phyloP scores from a whole-genome alignment of 2,113 vertebrate species.

The Phalacrocorax brasilianus region DNA sequence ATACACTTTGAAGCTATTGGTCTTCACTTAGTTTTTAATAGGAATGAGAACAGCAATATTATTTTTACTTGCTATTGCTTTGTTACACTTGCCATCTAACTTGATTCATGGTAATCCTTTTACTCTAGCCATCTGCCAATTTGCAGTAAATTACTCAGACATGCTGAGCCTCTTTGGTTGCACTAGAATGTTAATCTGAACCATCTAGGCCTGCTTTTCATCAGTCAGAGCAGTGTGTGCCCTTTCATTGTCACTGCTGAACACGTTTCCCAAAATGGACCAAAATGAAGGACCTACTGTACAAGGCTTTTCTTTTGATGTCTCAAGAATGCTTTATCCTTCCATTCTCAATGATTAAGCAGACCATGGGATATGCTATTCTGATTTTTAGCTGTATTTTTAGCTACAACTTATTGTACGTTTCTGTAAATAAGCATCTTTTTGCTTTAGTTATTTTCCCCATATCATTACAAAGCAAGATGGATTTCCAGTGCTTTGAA shows the following conservation, averaged over 20 bases:
- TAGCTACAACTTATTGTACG: neutral
- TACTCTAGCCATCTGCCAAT: slow-evolving; percentile 18
- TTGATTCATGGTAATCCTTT: slow-evolving; percentile 18
- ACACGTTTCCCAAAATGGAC: neutral
- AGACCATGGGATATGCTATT: neutral
- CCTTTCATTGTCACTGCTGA: neutral
- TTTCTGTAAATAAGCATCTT: neutral
- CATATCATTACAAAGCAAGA: neutral
- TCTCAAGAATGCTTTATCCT: neutral
- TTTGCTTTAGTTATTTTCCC: neutral
- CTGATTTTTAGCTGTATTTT: neutral
- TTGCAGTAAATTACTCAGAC: neutral
- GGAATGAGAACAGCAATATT: neutral
- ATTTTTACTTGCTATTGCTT: slow-evolving; percentile 6
- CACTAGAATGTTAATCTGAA: neutral
- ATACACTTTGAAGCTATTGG: neutral
- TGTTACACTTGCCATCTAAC: slow-evolving; percentile 10
- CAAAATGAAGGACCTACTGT: neutral
- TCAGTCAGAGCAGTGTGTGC: neutral
- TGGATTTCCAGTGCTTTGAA: neutral
- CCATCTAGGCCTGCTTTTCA: neutral
- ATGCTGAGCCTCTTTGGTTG: neutral
- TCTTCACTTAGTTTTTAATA: neutral
- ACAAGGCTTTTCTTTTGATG: neutral
- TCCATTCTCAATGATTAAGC: neutral